Evolutionary conservation across 2,888 invertebrate species (phyloP).

Genomic region (Nephrotoma appendiculata): DNA sequence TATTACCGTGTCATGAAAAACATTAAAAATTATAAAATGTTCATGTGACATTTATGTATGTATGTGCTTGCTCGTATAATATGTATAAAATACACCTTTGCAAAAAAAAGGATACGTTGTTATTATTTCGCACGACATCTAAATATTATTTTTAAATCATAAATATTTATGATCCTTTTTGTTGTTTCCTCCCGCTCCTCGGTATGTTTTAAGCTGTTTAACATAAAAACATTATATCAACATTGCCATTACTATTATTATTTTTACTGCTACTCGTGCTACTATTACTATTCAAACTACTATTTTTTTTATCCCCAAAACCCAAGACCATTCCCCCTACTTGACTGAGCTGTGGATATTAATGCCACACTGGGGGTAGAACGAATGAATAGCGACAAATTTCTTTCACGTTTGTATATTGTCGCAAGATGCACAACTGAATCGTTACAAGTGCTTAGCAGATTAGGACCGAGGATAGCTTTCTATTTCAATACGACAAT

Average conservation of each 20-base stretch:
- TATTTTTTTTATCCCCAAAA: background rate
- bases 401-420: too few species aligned
- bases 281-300: background rate
- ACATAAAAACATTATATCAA: background rate
- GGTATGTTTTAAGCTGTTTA: background rate
- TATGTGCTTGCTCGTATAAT: background rate
- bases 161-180: background rate
- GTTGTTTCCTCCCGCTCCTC: background rate
- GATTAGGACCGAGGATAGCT: too few species aligned
- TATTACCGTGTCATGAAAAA: background rate
- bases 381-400: too few species aligned
- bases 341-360: too few species aligned
- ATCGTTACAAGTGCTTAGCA: too few species aligned
- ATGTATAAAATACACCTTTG: background rate
- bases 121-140: background rate
- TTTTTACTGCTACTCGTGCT: background rate
- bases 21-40: background rate
- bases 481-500: too few species aligned
- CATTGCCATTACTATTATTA: background rate
- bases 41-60: background rate
- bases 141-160: background rate
- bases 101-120: background rate
- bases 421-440: too few species aligned
- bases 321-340: too few species aligned
- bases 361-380: too few species aligned